Evolutionary conservation across 2,888 invertebrate genomes (phyloP).

Genomic region (Eumerus sabulonum): DNA sequence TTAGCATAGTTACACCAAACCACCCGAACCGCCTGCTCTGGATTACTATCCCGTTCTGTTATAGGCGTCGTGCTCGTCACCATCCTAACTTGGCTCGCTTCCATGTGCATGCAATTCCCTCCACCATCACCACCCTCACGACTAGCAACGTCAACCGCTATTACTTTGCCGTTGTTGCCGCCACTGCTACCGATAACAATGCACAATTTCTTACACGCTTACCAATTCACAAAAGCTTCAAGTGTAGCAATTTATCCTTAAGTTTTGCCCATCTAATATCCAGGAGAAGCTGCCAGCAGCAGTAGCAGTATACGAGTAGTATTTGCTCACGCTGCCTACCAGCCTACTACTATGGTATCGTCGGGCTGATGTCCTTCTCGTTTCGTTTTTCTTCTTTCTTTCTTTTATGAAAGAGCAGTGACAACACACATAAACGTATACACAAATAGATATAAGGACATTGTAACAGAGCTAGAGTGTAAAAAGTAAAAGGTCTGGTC

Average conservation of each 20-base stretch:
- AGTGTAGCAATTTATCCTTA: constrained; percentile 59
- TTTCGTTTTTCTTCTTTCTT: neutral
- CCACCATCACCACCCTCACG: neutral
- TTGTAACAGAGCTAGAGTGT: neutral
- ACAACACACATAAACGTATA: constrained; percentile 24
- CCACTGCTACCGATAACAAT: constrained; percentile 44
- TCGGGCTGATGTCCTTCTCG: constrained; percentile 17
- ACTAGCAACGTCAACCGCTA: constrained; percentile 8
- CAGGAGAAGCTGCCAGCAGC: constrained; percentile 13
- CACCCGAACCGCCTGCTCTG: neutral
- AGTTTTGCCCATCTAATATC: constrained; percentile 60
- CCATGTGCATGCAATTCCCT: constrained; percentile 30
- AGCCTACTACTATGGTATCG: constrained; percentile 11
- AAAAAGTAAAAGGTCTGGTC: neutral
- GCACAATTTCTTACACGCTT: constrained; percentile 47
- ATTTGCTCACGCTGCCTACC: no score
- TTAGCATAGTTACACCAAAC: constrained; percentile 31
- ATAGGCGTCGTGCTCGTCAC: constrained; percentile 18
- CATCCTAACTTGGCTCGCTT: constrained; percentile 38
- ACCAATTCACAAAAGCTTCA: constrained; percentile 56
- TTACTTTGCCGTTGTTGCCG: constrained; percentile 21
- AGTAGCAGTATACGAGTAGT: no score
- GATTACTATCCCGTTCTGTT: no score
- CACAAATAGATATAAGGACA: no score
- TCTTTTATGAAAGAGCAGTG: constrained; percentile 39